These are phyloP conservation scores for Hydrozoanthus gracilis DNA, from an alignment of 92 coral and sea anemone genomes.

Conservation along the genomic window DNA sequence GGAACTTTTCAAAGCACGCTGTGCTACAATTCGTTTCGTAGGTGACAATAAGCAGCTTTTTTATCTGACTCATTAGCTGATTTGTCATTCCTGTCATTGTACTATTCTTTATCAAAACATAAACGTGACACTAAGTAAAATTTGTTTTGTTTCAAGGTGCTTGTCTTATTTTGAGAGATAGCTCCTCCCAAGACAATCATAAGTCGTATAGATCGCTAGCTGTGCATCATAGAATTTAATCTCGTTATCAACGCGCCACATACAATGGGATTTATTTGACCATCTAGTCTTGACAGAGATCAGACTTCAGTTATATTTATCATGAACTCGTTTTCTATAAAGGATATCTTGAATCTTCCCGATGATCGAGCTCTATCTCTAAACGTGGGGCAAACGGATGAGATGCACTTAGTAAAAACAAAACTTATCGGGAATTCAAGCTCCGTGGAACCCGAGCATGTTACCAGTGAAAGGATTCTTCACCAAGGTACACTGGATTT, in stretches of 20 bases:
- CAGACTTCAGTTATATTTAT: slow-evolving; percentile 35
- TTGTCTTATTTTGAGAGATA: slow-evolving; percentile 76
- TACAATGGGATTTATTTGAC: slow-evolving; percentile 88
- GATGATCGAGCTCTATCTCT: slow-evolving; percentile 81
- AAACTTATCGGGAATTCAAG: not conserved
- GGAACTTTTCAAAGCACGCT: slow-evolving; percentile 61
- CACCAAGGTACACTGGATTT: slow-evolving; percentile 55
- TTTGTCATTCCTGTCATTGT: slow-evolving; percentile 80
- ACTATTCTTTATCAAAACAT: slow-evolving; percentile 89
- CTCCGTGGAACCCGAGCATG: slow-evolving; percentile 35
- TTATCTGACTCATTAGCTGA: slow-evolving; percentile 78
- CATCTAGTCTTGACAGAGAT: slow-evolving; percentile 65
- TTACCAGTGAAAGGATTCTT: slow-evolving; percentile 7
- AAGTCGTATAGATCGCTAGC: slow-evolving; percentile 56
- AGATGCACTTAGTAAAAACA: slow-evolving; percentile 47
- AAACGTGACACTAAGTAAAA: slow-evolving; percentile 78
- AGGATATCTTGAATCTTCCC: slow-evolving; percentile 90
- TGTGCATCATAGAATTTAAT: slow-evolving; percentile 73
- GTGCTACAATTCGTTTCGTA: slow-evolving; percentile 73
- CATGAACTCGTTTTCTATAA: slow-evolving; percentile 82
- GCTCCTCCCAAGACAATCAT: slow-evolving; percentile 83
- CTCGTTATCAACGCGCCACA: slow-evolving; percentile 70
- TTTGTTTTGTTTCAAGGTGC: slow-evolving; percentile 87
- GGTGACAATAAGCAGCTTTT: slow-evolving; percentile 73
- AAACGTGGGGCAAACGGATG: slow-evolving; percentile 54